Percentiles rank a stretch among this genome's conserved stretches.
Conservation (phyloP, 2,113 vertebrate species). For the Natator depressus region DNA sequence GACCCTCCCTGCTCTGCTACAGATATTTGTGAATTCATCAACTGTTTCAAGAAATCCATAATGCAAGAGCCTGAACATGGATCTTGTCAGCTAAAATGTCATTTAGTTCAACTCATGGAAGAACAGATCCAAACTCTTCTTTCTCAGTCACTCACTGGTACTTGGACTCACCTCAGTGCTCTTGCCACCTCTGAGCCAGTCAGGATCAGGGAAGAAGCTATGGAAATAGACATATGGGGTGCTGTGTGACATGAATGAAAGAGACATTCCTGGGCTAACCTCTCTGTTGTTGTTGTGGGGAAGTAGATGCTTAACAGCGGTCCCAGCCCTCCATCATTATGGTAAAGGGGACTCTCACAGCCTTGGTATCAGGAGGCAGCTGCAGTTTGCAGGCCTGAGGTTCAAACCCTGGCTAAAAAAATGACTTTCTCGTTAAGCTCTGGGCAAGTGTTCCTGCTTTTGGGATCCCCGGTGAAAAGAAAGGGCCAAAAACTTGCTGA, state of each 20-base stretch:
- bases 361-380: background rate
- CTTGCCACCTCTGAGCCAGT: background rate
- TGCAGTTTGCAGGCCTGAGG: background rate
- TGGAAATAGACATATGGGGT: background rate
- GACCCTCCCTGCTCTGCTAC: background rate
- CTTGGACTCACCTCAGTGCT: background rate
- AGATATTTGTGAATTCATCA: background rate
- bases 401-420: background rate
- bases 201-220: background rate
- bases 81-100: background rate
- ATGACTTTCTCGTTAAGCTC: background rate
- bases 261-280: background rate
- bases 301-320: background rate
- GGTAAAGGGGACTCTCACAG: background rate
- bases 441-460: background rate
- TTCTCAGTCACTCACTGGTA: background rate
- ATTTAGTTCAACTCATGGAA: background rate
- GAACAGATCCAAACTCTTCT: background rate
- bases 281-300: background rate
- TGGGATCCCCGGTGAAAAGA: background rate
- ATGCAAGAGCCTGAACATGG: background rate
- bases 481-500: rapidly evolving
- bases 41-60: background rate
- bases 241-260: background rate
- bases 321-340: background rate